Base-by-base conservation (phyloP, 2,888 invertebrate genomes). In the Drosophila buzzatii region DNA sequence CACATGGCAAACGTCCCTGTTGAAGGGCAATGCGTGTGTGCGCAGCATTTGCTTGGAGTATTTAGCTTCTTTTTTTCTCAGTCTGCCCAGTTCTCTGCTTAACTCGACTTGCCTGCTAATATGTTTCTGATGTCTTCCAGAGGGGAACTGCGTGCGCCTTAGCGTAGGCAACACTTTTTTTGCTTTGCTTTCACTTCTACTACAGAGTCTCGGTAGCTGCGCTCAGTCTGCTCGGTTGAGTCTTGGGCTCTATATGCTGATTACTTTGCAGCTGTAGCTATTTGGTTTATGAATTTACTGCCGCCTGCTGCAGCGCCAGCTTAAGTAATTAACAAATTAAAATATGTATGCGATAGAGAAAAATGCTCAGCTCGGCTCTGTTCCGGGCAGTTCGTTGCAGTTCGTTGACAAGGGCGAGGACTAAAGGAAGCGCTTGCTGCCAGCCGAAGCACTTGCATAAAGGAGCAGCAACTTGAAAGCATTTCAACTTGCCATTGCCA, bases 251-350 rank as follows among this genome's bases (percentile, higher is more conserved):
- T 53, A 37, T 53, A 86, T 84, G 85, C 85, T 88, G 86, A 84
- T 84, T 86, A 83, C 85, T 76, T 79, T 67, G 77, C 72, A 71
- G 73, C 70, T 78, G 67, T 63, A 74, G 82, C 76, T 67, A 76
- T 79, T 73, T 62, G 62, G 78, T 71, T 80, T 72, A 82, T 87
- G 80, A 89, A 89, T 84, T 80, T 80, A 78, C 80, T 62, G 75
- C 68, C 65, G 51, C 68, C 60, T 33, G 72, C 75, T 60, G 61
- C 68, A 70, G 60, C 61, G 73, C 60, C 78, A 73, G 73, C 82
- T 89, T 80, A 89, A 89, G 88, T 89, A 85, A 85, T 85, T 89
- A 85, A 85, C 82, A 88, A 87, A 87, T 89, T 89, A 87, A 89
- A 82, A 88, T 89, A 80, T 85, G 76, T 80, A 76, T 72, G 57